phyloP scores from a whole-genome alignment of 2,797 vertebrate genomes.

The Pseudomugil tenellus region DNA sequence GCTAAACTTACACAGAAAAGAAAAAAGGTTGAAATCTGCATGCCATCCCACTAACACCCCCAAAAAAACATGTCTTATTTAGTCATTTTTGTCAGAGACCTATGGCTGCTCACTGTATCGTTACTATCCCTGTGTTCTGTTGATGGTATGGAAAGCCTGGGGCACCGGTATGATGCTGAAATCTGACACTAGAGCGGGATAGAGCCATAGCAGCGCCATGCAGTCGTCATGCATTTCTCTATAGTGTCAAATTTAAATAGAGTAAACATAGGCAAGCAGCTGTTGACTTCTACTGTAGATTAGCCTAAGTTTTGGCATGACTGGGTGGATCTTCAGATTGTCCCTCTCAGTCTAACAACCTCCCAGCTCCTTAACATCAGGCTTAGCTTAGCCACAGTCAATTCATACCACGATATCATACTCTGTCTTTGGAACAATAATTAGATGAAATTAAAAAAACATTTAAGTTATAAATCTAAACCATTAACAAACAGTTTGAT shows the following conservation, averaged over 20 bases:
- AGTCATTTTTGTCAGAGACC: conserved; percentile 20
- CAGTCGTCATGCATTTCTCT: conserved; percentile 58
- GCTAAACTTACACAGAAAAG: background rate
- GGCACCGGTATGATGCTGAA: conserved; percentile 52
- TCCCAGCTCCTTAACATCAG: background rate
- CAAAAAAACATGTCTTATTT: conserved; percentile 3
- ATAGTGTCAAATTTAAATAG: conserved; percentile 72
- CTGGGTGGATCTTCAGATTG: background rate
- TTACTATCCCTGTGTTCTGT: conserved; percentile 34
- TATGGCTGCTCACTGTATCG: conserved; percentile 27
- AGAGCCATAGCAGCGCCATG: conserved; percentile 22
- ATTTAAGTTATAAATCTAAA: conserved; percentile 9
- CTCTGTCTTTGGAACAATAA: conserved; percentile 6
- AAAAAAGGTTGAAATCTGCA: conserved; percentile 3
- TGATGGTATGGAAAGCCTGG: conserved; percentile 42
- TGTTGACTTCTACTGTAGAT: conserved; percentile 45
- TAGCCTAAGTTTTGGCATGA: conserved; percentile 18
- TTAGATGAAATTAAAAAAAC: conserved; percentile 7
- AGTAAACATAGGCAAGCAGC: conserved; percentile 56
- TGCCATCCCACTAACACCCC: background rate
- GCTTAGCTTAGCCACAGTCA: background rate
- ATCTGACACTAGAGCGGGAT: conserved; percentile 61
- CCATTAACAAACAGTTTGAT: too few species aligned
- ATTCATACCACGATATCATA: background rate
- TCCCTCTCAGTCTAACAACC: background rate